A percentile compares a stretch with the other conserved stretches of the same genome.
These are phyloP conservation scores for Drosophila tropicalis DNA, from an alignment of 1,140 invertebrate genomes.

Conservation along the genomic window DNA sequence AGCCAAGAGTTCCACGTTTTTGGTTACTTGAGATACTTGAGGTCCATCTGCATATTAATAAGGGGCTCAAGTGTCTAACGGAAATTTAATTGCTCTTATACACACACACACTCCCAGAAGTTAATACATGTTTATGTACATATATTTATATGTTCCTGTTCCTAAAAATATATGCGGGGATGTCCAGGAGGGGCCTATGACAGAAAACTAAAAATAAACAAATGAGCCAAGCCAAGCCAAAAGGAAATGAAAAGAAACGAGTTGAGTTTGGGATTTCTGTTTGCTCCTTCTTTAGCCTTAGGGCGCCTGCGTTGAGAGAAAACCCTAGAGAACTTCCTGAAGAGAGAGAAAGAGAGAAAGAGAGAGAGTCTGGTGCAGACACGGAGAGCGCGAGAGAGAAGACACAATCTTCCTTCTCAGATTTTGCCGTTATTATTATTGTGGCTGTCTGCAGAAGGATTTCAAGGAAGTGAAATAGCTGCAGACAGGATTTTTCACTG, in stretches of 20 bases:
- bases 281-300: background rate
- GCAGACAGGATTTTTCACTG: conserved; percentile 73
- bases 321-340: background rate
- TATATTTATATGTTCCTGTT: background rate
- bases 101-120: conserved; percentile 16
- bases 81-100: conserved; percentile 61
- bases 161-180: conserved; percentile 4
- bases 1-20: conserved; percentile 19
- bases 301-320: conserved; percentile 41
- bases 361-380: conserved; percentile 15
- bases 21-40: conserved; percentile 21
- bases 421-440: conserved; percentile 37
- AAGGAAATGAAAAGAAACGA: conserved; percentile 32
- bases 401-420: background rate
- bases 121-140: too few relatives aligned
- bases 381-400: background rate
- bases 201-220: conserved; percentile 78
- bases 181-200: conserved; percentile 45
- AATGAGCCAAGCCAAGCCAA: conserved; percentile 63
- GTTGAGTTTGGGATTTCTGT: conserved; percentile 21
- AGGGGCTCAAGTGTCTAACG: conserved; percentile 49
- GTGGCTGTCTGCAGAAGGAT: conserved; percentile 63
- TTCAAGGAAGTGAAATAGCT: conserved; percentile 80
- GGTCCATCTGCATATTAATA: conserved; percentile 54
- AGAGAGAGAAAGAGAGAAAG: too few relatives aligned